Evolutionary conservation across 1,140 invertebrate species (phyloP), one percentile per base, ranked within the genome.

Genomic region (Drosophila kurseongensis): DNA sequence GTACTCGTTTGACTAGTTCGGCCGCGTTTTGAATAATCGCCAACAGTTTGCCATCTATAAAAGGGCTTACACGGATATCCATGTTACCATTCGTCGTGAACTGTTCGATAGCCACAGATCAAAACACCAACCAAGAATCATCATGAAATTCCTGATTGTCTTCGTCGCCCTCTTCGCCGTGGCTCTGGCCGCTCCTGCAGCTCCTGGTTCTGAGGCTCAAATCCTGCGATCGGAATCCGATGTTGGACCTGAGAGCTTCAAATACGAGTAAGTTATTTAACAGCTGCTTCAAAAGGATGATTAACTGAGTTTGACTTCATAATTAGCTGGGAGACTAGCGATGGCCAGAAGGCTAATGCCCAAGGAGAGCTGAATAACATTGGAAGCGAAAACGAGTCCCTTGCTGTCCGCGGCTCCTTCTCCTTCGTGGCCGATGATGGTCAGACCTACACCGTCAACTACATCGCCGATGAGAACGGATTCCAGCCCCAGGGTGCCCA

Each of bases 381-480:
- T 38, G 90, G 86, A 44, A 1, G 72, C 5, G 90, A 91, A 0
- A 2, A 85, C 0, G 86, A 91, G 58, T 27, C 93, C 2, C 68
- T 95, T 6, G 78, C 80, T 1, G 94, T 95, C 29, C 81, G 88
- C 0, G 95, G 95, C 9, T 93, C 93, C 67, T 95, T 82, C 93
- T 83, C 79, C 13, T 95, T 93, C 91, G 73, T 93, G 10, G 95
- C 80, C 13, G 92, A 94, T 35, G 95, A 96, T 79, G 96, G 96
- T 41, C 91, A 94, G 48, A 92, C 93, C 13, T 95, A 96, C 83
- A 92, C 93, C 52, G 93, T 96, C 50, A 93, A 92, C 12, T 96
- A 96, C 92, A 92, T 95, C 52, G 96, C 96, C 36, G 96, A 97
- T 89, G 95, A 96, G 92, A 95, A 95, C 85, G 96, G 96, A 40